These are phyloP conservation scores for Bombus ignitus DNA, from an alignment of 1,140 invertebrate genomes.

Conservation along the genomic window DNA sequence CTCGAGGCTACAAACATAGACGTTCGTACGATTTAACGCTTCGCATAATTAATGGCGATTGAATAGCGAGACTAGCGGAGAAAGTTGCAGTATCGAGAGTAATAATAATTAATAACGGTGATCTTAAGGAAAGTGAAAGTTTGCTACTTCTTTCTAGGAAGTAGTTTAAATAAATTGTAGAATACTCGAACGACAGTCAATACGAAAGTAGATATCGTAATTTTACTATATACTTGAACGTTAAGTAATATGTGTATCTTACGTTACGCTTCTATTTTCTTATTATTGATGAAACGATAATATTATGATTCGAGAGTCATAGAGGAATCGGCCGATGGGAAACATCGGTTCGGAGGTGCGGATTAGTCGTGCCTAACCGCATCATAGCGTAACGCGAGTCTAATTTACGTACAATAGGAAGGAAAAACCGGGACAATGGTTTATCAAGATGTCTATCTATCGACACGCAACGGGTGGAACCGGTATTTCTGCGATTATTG, in stretches of 20 bases:
- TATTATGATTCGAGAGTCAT: not conserved
- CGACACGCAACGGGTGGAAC: not conserved
- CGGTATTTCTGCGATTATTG: constrained; percentile 34
- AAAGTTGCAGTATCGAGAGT: not conserved
- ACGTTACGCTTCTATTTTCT: not conserved
- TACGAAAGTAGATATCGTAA: not conserved
- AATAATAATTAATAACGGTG: constrained; percentile 9
- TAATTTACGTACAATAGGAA: constrained; percentile 53
- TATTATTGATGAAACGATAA: not conserved
- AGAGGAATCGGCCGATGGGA: not conserved
- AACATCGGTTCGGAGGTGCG: constrained; percentile 8
- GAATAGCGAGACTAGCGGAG: not conserved
- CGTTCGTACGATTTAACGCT: no score
- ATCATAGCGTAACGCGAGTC: constrained; percentile 20
- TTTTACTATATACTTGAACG: not conserved
- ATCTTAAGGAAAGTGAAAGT: not conserved
- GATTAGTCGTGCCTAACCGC: constrained; percentile 41
- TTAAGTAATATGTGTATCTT: not conserved
- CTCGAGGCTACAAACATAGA: not conserved
- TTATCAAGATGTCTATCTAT: constrained; percentile 35
- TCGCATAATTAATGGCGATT: not conserved
- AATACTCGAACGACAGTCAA: no score
- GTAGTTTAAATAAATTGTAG: not conserved
- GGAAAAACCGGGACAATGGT: constrained; percentile 23
- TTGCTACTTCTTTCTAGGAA: not conserved